Conservation (phyloP, 2,113 vertebrate genomes). For the Phaethornis superciliosus region DNA sequence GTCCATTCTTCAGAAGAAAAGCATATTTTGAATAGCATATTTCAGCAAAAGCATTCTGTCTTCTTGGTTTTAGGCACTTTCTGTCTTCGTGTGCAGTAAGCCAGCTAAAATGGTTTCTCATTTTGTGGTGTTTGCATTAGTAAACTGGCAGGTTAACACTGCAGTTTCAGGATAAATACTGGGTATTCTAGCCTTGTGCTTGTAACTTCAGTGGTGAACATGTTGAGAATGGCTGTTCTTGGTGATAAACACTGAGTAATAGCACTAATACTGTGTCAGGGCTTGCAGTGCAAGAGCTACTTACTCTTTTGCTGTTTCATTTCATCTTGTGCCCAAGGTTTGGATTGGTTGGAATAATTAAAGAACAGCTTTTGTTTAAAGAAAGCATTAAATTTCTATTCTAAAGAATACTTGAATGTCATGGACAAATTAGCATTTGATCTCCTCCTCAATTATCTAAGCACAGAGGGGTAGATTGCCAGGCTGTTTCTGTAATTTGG, state of each 20-base stretch:
- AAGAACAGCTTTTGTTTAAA: slow-evolving; percentile 68
- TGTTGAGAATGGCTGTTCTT: slow-evolving; percentile 29
- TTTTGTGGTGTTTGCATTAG: neutral
- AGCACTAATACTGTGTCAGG: slow-evolving; percentile 36
- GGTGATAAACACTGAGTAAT: slow-evolving; percentile 57
- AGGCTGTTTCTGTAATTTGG: slow-evolving; percentile 52
- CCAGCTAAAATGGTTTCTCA: neutral
- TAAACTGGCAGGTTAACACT: neutral
- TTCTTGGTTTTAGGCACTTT: neutral
- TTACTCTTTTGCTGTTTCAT: slow-evolving; percentile 32
- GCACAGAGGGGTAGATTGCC: slow-evolving; percentile 15
- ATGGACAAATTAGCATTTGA: slow-evolving; percentile 61
- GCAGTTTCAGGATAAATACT: slow-evolving; percentile 18
- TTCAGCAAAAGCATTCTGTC: neutral
- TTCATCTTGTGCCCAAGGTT: slow-evolving; percentile 60
- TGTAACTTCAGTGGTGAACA: slow-evolving; percentile 20
- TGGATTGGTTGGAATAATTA: slow-evolving; percentile 56
- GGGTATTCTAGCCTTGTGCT: neutral
- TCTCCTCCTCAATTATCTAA: slow-evolving; percentile 56
- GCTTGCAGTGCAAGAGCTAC: slow-evolving; percentile 21
- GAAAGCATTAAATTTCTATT: slow-evolving; percentile 56
- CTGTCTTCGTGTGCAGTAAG: neutral
- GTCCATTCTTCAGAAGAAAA: neutral
- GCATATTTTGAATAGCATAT: neutral
- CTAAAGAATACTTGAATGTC: slow-evolving; percentile 49